Base-by-base conservation (phyloP, 1,140 invertebrate genomes). In the Chrysopa pallens region DNA sequence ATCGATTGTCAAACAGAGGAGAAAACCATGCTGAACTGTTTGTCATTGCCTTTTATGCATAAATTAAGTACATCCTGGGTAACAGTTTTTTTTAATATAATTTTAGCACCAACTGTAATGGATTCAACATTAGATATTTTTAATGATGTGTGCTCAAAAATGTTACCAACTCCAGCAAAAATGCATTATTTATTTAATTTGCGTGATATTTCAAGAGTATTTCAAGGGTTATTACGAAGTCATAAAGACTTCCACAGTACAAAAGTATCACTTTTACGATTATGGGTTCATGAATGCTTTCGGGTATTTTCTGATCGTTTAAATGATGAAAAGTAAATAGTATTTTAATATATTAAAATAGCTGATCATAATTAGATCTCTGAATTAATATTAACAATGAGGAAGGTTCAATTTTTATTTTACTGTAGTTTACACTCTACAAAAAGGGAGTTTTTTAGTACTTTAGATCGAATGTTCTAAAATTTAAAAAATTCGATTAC, bases 151-250 rank as follows among this genome's bases (percentile, higher is more conserved):
- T 63, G 73, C 3, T 55, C 55, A 3, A 79, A 76, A 52, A 76
- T 90, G 68, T 56, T 89, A 36, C 86, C 87, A 1, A 89, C 84
- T 3, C 86, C 86, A 1, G 73, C 76, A 29, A 90, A 89, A 57
- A 87, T 86, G 51, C 86, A 92, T 59, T 92, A 90, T 50, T 60
- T 88, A 11, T 90, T 90, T 62, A 90, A 87, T 60, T 58, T 92
- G 45, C 66, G 84, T 48, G 86, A 90, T 55, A 87, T 91, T 48
- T 88, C 84, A 2, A 84, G 76, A 65, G 65, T 76, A 36, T 76
- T 74, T 48, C 73, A 76, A 57, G 86, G 85, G 4, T 50, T 90
- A 15, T 55, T 91, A 14, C 62, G 83, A 47, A 75, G 76, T 47
- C 72, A 81, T 55, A 78, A 73, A 47, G 75, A 84, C 46, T 77